Percentiles rank a stretch among this genome's conserved stretches.
phyloP scores from a whole-genome alignment of 2,888 invertebrate species.

The Leucoptera coffeella region DNA sequence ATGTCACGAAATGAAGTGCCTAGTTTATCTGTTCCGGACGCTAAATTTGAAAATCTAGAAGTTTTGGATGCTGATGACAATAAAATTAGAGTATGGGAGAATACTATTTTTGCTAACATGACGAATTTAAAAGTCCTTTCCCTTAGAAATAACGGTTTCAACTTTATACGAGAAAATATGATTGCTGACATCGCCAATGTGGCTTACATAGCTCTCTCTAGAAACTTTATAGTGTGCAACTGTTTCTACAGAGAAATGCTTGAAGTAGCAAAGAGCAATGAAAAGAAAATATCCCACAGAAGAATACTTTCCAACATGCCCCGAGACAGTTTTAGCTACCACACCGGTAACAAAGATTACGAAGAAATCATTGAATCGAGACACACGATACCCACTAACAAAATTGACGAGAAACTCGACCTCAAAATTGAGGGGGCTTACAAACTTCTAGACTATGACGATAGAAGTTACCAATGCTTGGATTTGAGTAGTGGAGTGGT shows the following conservation, averaged over 20 bases:
- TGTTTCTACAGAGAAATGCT: slow-evolving; percentile 48
- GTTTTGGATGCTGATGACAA: slow-evolving; percentile 48
- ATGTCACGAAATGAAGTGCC: slow-evolving; percentile 44
- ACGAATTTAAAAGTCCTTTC: slow-evolving; percentile 28
- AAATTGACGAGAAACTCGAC: no score
- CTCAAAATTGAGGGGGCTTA: no score
- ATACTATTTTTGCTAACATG: slow-evolving; percentile 22
- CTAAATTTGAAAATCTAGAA: slow-evolving; percentile 25
- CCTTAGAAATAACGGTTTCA: slow-evolving; percentile 48
- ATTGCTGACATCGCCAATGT: slow-evolving; percentile 40
- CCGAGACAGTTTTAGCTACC: no score
- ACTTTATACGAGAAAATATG: slow-evolving; percentile 50
- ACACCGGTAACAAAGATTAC: no score
- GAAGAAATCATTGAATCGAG: no score
- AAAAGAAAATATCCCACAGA: no score
- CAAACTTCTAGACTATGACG: slow-evolving; percentile 19
- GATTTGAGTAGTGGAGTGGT: slow-evolving; percentile 11
- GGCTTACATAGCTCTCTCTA: slow-evolving; percentile 39
- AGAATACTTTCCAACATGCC: no score
- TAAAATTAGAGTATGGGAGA: slow-evolving; percentile 50
- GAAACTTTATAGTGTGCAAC: slow-evolving; percentile 56
- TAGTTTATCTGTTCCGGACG: slow-evolving; percentile 14
- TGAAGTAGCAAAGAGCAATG: slow-evolving; percentile 17
- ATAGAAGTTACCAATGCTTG: slow-evolving; percentile 15
- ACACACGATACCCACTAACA: no score